Base-by-base conservation (phyloP, 2,797 vertebrate genomes). In the Sebastes diaconus region DNA sequence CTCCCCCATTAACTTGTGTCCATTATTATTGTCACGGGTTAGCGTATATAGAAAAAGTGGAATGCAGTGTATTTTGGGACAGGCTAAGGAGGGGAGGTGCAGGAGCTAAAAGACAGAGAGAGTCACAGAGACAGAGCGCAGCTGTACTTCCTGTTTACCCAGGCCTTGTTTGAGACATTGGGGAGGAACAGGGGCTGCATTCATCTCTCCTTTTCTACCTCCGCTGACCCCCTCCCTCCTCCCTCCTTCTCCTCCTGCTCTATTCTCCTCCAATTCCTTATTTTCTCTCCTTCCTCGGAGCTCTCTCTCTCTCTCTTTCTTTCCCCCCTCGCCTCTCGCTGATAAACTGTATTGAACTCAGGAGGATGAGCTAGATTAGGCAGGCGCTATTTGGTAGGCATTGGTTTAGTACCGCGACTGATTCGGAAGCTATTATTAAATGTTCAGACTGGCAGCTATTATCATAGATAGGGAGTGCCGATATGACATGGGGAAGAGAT, bases 61-160 rank as follows among this genome's bases (percentile, higher is more conserved):
- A 46, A 81, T 81, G 77, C 63, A 27, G 6, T 68, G 79, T 85
- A 68, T 85, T 89, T 87, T 85, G 68, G 85, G 74, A 78, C 52
- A 8, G 34, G 32, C 73, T n/a, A 46, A 55, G 52, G 71, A 79
- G 80, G 80, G 76, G 76, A 84, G 79, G 73, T 64, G 79, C 39
- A 67, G 60, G 77, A 87, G 79, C 75, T 71, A 72, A 79, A 77
- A 84, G 58, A 70, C 63, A 79, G 74, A 84, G 80, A 79, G 74
- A 84, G 80, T 87, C 70, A 75, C 76, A 83, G 79, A 64, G 76
- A 85, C 63, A 65, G 80, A 86, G 84, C 46, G 83, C 97, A 97
- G 96, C 97, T 98, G 97, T 95, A 97, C 95, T 96, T 97, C 97
- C 97, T 98, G 95, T 95, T 96, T 96, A 96, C 96, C 95, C 97